Evolutionary conservation across 2,113 vertebrate genomes (phyloP).

Genomic region (Clupea harengus): DNA sequence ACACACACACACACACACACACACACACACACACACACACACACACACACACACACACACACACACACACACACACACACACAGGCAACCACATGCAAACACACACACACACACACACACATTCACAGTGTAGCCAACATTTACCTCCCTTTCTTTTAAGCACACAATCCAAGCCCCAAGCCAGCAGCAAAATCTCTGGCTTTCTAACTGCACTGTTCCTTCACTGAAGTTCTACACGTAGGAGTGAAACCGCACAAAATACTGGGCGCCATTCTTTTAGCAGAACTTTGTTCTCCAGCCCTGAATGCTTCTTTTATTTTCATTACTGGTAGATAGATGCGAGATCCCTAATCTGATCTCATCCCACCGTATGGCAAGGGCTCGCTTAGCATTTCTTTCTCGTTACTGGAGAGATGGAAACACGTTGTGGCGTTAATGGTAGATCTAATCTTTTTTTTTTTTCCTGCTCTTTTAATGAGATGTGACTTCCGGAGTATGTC

Average conservation of each 20-base stretch:
- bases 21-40: background rate
- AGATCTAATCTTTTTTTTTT: slow-evolving; percentile 12
- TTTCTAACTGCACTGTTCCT: background rate
- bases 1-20: background rate
- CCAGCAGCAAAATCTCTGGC: background rate
- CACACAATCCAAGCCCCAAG: background rate
- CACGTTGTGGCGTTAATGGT: background rate
- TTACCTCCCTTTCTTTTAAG: slow-evolving; percentile 15
- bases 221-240: background rate
- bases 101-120: slow-evolving; percentile 1
- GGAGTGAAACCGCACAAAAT: background rate
- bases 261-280: background rate
- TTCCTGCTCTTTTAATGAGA: slow-evolving; percentile 67
- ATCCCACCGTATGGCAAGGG: background rate
- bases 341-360: background rate
- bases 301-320: background rate
- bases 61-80: background rate
- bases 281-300: background rate
- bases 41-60: background rate
- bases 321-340: background rate
- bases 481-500: slow-evolving; percentile 72
- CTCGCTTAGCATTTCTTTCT: background rate
- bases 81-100: background rate
- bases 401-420: slow-evolving; percentile 4
- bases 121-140: slow-evolving; percentile 6